Evolutionary conservation across 1,140 invertebrate genomes (phyloP).

Genomic region (Chlorops oryzae): DNA sequence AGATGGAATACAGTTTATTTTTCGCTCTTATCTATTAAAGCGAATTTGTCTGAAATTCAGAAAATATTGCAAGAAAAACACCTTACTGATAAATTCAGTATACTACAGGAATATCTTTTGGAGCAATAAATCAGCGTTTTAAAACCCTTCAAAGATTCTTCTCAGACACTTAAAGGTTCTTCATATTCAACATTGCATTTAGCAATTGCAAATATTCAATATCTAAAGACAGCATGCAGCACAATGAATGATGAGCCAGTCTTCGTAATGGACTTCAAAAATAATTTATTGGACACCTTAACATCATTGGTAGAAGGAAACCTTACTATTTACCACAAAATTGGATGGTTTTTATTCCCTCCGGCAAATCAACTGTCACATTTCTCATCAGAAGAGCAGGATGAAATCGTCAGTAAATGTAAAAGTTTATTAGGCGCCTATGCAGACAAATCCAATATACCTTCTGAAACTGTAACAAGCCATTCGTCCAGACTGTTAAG

Average conservation of each 20-base stretch:
- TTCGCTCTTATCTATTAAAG: not conserved
- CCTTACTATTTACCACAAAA: not conserved
- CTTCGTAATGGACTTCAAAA: conserved; percentile 1
- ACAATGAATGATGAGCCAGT: conserved; percentile 1
- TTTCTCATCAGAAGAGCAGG: conserved; percentile 2
- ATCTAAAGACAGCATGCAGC: conserved; percentile 5
- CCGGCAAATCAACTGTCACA: not conserved
- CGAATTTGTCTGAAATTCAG: conserved; percentile 2
- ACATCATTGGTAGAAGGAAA: not conserved
- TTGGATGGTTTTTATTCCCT: conserved; percentile 5
- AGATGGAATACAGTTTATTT: conserved; percentile 7
- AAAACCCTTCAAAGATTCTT: conserved; percentile 2
- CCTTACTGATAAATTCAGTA: not conserved
- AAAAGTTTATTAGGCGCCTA: too few relatives aligned
- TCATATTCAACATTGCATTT: conserved; percentile 1
- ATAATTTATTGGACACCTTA: conserved; percentile 1
- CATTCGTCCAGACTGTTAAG: too few relatives aligned
- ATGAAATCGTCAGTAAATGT: not conserved
- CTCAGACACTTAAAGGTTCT: not conserved
- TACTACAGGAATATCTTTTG: conserved; percentile 4
- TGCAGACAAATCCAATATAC: too few relatives aligned
- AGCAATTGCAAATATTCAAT: not conserved
- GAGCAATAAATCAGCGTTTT: conserved; percentile 1
- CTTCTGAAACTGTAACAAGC: too few relatives aligned
- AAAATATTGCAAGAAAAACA: too few relatives aligned